Percentiles rank a stretch among this genome's conserved stretches.
These are phyloP conservation scores for Apotomis capreana DNA, from an alignment of 2,888 invertebrate genomes.

Conservation along the genomic window DNA sequence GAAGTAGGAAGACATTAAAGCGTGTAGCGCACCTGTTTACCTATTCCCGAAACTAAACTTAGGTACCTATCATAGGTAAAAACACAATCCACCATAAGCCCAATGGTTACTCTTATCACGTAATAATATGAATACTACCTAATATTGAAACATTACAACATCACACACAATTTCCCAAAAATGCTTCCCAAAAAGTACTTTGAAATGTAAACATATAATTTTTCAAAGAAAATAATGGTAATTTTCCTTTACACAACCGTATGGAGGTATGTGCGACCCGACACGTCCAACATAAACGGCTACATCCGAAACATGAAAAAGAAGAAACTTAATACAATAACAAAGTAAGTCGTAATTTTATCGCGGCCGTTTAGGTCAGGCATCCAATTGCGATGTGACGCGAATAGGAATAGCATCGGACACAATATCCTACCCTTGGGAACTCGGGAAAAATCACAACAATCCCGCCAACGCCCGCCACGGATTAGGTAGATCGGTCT, in stretches of 20 bases:
- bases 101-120: too few species aligned
- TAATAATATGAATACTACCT: too few species aligned
- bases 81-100: too few species aligned
- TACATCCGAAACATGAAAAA: constrained; percentile 27
- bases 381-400: constrained; percentile 43
- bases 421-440: constrained; percentile 42
- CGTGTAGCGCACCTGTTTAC: too few species aligned
- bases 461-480: constrained; percentile 58
- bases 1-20: too few species aligned
- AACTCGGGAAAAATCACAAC: constrained; percentile 52
- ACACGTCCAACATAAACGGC: constrained; percentile 23
- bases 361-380: constrained; percentile 41
- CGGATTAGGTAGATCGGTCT: constrained; percentile 67
- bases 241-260: neutral
- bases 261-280: neutral
- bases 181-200: too few species aligned
- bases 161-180: too few species aligned
- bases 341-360: constrained; percentile 39
- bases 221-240: neutral
- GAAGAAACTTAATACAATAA: constrained; percentile 29
- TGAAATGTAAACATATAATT: too few species aligned
- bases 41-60: too few species aligned
- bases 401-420: constrained; percentile 40
- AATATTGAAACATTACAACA: too few species aligned
- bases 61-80: too few species aligned